These are phyloP conservation scores for Anoplius nigerrimus DNA, from an alignment of 2,888 invertebrate species.

Conservation along the genomic window DNA sequence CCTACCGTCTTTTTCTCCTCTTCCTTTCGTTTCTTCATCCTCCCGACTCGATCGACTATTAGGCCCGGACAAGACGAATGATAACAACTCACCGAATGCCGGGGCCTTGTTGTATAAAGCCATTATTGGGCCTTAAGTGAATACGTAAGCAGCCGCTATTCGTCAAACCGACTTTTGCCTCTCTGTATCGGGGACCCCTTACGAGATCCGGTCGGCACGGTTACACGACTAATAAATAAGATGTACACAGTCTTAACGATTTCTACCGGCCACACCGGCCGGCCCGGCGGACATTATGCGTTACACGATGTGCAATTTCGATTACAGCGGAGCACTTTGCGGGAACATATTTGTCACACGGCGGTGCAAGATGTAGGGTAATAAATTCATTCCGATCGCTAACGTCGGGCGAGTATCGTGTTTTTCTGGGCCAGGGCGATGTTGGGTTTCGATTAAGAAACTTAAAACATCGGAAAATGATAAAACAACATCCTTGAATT, in stretches of 20 bases:
- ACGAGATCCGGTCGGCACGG: conserved; percentile 46
- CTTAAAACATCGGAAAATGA: too few species aligned
- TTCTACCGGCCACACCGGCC: conserved; percentile 40
- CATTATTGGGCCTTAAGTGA: conserved; percentile 66
- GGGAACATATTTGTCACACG: conserved; percentile 36
- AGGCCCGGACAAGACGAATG: conserved; percentile 57
- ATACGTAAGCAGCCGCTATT: conserved; percentile 66
- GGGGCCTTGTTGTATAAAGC: conserved; percentile 65
- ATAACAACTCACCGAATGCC: conserved; percentile 60
- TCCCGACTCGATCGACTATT: conserved; percentile 44
- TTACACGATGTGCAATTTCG: conserved; percentile 41
- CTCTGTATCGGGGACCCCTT: conserved; percentile 34
- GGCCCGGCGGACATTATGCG: conserved; percentile 49
- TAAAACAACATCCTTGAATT: too few species aligned
- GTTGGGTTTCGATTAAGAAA: too few species aligned
- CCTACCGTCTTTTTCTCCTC: not conserved
- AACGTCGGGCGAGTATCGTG: too few species aligned
- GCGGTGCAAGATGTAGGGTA: too few species aligned
- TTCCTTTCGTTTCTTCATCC: conserved; percentile 6
- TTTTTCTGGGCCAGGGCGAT: too few species aligned
- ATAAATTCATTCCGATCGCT: too few species aligned
- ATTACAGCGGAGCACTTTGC: conserved; percentile 28
- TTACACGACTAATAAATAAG: conserved; percentile 58
- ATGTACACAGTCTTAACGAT: conserved; percentile 54
- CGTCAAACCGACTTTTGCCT: conserved; percentile 59